A percentile compares a stretch with the other conserved stretches of the same genome.
These are phyloP conservation scores for Athene noctua DNA, from an alignment of 2,113 vertebrate genomes.

Conservation along the genomic window DNA sequence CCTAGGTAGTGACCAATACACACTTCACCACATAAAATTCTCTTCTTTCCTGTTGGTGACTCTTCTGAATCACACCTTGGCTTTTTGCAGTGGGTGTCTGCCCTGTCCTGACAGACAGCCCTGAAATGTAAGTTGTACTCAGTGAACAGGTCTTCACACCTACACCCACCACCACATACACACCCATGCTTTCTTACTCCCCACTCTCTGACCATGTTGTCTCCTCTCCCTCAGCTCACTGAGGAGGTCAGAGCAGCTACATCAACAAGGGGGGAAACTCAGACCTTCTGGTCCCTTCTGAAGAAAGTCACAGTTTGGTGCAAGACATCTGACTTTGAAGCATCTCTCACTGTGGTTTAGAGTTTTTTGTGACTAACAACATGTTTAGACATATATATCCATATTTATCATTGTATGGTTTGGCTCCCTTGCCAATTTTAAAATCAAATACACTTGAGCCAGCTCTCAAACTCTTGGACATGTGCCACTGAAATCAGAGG, in stretches of 20 bases:
- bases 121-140: not conserved
- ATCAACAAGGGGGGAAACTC: not conserved
- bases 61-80: not conserved
- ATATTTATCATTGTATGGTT: rapidly evolving
- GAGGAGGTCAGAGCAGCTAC: not conserved
- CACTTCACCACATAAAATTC: not conserved
- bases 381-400: not conserved
- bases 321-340: not conserved
- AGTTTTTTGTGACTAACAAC: not conserved
- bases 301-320: not conserved
- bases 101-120: not conserved
- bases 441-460: not conserved
- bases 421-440: not conserved
- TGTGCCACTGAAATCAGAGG: not conserved
- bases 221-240: not conserved
- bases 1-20: not conserved
- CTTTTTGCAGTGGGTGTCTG: not conserved
- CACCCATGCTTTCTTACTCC: not conserved
- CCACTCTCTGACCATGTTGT: not conserved
- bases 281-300: not conserved
- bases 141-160: not conserved
- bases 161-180: too few relatives aligned
- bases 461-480: not conserved
- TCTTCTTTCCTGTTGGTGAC: not conserved
- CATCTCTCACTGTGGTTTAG: not conserved